Evolutionary conservation across 2,888 invertebrate genomes (phyloP), one percentile per base, ranked within the genome.

Genomic region (Parnassius smintheus): DNA sequence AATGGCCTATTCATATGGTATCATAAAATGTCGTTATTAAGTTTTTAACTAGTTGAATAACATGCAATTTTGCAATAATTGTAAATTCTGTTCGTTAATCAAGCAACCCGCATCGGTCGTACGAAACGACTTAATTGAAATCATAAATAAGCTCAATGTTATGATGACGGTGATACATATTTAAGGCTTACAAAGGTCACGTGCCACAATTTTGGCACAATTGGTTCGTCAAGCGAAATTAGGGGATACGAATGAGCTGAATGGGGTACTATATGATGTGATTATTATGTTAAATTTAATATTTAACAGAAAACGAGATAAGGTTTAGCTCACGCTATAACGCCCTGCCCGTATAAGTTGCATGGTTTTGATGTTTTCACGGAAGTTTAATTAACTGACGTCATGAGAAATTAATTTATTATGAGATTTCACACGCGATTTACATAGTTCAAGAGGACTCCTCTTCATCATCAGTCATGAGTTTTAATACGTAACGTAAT

Each of bases 111-210:
- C 90, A 91, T 91, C 77, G 77, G 79, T 69, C 70, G 71, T 72
- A 74, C 75, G 77, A 77, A 80, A 85, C 76, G 81, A 78, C 84
- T 88, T 89, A 89, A 91, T 90, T 86, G 86, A 71, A 72, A 72
- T 75, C 78, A 81, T 86, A 88, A 89, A 88, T 86, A 86, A 85
- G 78, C 76, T 76, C 75, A 80, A 81, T 77, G 75, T 76, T 83
- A 82, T 82, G 77, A 82, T 78, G 71, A 78, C 81, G 83, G 81
- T 81, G 84, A 85, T 85, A 82, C 75, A 78, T 35, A 35, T 82
- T 86, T 77, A 79, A 75, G 73, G 75, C 83, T 85, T 89, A 90
- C 88, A 86, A 83, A 77, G 89, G 91, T 89, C 91, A 90, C 91
- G 91, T 91, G 91, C 64, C 81, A 72, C 67, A 72, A 80, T 86